Evolutionary conservation across 2,888 invertebrate species (phyloP).

Genomic region (Plebejus anna): DNA sequence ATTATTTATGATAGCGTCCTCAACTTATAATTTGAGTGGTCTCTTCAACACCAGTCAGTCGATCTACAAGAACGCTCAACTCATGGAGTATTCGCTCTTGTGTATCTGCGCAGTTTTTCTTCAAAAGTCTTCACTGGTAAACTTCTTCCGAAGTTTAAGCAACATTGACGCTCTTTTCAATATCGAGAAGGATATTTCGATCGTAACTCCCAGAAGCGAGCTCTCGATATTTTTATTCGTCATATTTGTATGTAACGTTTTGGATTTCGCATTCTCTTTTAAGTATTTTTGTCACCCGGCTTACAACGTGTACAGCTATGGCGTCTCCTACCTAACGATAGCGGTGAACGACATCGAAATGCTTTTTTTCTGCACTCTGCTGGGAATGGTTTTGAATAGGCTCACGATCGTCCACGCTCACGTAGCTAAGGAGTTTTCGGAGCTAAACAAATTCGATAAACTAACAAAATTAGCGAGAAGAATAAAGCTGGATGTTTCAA

Average conservation of each 20-base stretch:
- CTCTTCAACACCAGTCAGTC: neutral
- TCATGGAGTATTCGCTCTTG: neutral
- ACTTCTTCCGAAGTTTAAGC: constrained; percentile 11
- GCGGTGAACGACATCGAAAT: constrained; percentile 4
- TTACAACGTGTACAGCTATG: neutral
- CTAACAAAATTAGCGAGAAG: neutral
- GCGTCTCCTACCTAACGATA: neutral
- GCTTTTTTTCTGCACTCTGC: neutral
- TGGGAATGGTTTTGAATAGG: neutral
- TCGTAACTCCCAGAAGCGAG: neutral
- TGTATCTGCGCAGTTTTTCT: constrained; percentile 7
- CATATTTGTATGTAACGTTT: neutral
- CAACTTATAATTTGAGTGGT: neutral
- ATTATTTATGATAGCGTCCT: neutral
- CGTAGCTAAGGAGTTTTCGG: neutral
- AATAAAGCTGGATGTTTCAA: neutral
- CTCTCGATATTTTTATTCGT: neutral
- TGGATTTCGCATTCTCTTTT: neutral
- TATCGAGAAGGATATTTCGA: neutral
- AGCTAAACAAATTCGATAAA: neutral
- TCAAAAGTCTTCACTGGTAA: neutral
- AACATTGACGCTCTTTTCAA: constrained; percentile 1
- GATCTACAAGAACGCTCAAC: constrained; percentile 21
- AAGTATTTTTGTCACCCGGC: constrained; percentile 9
- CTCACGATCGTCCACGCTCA: neutral